Evolutionary conservation across 1,140 invertebrate species (phyloP).

Genomic region (Brachionus rubens): DNA sequence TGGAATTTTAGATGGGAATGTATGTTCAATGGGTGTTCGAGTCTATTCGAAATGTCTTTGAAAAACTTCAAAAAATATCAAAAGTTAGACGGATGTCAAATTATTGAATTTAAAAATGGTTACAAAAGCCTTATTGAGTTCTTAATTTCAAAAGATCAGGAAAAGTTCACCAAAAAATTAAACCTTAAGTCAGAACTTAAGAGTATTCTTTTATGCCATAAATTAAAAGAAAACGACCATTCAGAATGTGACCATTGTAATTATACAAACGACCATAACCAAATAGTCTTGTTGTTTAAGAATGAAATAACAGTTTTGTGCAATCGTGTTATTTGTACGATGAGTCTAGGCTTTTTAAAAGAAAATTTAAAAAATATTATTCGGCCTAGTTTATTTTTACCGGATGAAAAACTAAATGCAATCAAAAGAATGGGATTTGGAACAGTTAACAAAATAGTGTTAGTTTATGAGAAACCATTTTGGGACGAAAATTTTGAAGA

Average conservation of each 20-base stretch:
- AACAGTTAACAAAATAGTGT: conserved; percentile 41
- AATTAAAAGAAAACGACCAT: not conserved
- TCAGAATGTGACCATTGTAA: not conserved
- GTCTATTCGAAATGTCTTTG: conserved; percentile 33
- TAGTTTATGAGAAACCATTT: conserved; percentile 39
- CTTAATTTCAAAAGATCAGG: not conserved
- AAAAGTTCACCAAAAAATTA: not conserved
- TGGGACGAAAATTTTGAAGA: conserved; percentile 39
- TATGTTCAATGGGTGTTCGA: conserved; percentile 1
- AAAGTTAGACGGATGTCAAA: not conserved
- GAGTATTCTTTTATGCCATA: not conserved
- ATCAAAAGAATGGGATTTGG: conserved; percentile 33
- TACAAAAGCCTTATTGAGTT: not conserved
- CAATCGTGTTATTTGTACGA: conserved; percentile 17
- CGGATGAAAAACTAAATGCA: not conserved
- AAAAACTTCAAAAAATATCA: conserved; percentile 10
- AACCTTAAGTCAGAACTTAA: not conserved
- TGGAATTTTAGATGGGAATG: conserved; percentile 28
- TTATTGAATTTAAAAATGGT: conserved; percentile 26
- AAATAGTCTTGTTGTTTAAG: conserved; percentile 16
- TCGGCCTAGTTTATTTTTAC: not conserved
- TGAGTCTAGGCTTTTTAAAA: conserved; percentile 37
- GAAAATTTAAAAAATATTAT: not conserved
- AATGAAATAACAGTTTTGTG: conserved; percentile 8
- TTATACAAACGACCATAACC: not conserved